These are phyloP conservation scores for Clangula hyemalis DNA, from an alignment of 2,797 vertebrate species.

Conservation along the genomic window DNA sequence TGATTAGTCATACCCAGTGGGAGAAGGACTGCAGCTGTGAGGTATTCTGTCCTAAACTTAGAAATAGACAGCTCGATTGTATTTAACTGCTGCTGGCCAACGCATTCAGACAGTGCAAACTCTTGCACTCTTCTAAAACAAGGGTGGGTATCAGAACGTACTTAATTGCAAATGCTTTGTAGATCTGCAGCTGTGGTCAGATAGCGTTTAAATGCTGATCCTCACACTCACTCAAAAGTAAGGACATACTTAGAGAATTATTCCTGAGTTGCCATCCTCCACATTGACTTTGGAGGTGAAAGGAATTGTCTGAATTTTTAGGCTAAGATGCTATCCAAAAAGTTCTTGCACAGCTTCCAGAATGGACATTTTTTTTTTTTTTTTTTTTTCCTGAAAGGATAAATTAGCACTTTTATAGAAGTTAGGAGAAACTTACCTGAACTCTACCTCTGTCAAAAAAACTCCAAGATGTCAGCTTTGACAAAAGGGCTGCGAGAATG, in stretches of 20 bases:
- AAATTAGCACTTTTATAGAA: not conserved
- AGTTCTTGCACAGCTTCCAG: not conserved
- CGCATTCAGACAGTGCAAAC: conserved; percentile 14
- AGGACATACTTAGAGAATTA: not conserved
- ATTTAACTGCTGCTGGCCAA: conserved; percentile 29
- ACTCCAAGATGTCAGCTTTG: not conserved
- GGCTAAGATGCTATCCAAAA: not conserved
- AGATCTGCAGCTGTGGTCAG: not conserved
- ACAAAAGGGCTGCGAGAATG: not conserved
- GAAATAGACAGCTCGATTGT: conserved; percentile 28
- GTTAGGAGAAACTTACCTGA: not conserved
- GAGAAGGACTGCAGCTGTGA: conserved; percentile 60
- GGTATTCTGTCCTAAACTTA: conserved; percentile 48
- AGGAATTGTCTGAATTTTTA: not conserved
- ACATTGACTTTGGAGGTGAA: not conserved
- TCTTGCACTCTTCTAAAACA: not conserved
- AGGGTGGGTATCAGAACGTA: conserved; percentile 10
- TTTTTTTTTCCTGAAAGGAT: not conserved
- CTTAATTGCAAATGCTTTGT: not conserved
- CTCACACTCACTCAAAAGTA: not conserved
- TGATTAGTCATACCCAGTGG: conserved; percentile 64
- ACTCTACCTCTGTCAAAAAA: not conserved
- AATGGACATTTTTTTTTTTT: not conserved
- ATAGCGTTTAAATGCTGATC: not conserved
- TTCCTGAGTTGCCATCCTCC: not conserved